A percentile compares a stretch with the other conserved stretches of the same genome.
phyloP scores from a whole-genome alignment of 2,113 vertebrate genomes.

The Burhinus bistriatus region DNA sequence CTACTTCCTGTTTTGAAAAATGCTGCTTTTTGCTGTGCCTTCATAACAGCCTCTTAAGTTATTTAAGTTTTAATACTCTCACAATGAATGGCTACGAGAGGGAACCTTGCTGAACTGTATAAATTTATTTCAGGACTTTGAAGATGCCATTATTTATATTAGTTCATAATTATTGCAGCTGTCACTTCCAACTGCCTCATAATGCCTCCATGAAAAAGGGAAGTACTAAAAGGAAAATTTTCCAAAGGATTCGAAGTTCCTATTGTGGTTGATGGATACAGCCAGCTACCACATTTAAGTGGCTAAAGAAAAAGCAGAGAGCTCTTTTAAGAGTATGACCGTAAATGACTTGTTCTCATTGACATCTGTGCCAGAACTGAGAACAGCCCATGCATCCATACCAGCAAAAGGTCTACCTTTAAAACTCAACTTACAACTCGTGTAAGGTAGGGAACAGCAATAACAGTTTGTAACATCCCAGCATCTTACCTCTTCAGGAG shows the following conservation, averaged over 20 bases:
- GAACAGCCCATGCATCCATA: background rate
- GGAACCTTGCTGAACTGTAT: conserved; percentile 4
- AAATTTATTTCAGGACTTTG: conserved; percentile 24
- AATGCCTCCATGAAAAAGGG: background rate
- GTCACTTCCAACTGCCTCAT: background rate
- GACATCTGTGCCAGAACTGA: background rate
- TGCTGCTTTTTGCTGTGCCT: conserved; percentile 28
- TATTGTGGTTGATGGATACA: background rate
- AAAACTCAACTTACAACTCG: background rate
- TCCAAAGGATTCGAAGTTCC: background rate
- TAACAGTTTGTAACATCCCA: background rate
- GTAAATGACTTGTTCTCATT: background rate
- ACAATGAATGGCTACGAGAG: background rate
- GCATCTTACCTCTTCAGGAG: background rate
- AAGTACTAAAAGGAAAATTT: conserved; percentile 13
- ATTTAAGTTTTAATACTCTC: conserved; percentile 43
- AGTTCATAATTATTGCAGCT: conserved; percentile 14
- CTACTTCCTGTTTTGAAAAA: conserved; percentile 60
- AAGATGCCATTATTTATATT: conserved; percentile 38
- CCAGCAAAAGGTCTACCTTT: background rate
- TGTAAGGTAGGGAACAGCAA: background rate
- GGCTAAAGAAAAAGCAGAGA: background rate
- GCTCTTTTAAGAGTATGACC: background rate
- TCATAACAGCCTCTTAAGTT: conserved; percentile 39
- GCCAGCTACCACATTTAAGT: background rate